A percentile compares a stretch with the other conserved stretches of the same genome.
Conservation (phyloP, 37 sponge, comb jelly and placozoan genomes). For the Chondrosia reniformis region DNA sequence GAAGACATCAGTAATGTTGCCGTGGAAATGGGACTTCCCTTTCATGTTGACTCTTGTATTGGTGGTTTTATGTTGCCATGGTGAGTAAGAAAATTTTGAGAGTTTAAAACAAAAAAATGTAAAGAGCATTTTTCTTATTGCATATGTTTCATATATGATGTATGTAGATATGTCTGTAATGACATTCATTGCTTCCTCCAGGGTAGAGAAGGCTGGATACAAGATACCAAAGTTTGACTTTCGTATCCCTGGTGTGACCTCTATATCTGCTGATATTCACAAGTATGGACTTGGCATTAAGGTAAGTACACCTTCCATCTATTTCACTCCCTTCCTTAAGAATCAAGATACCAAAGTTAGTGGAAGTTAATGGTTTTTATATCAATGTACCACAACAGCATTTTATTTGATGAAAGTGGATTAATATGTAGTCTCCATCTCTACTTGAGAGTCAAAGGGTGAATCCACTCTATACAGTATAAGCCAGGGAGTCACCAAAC, state of each 20-base stretch:
- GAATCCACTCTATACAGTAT: background rate
- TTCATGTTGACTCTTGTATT: conserved; percentile 92
- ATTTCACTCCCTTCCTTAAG: too few species aligned
- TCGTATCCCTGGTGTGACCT: conserved; percentile 73
- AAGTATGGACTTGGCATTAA: conserved; percentile 88
- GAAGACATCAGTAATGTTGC: conserved; percentile 54
- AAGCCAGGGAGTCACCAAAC: too few species aligned
- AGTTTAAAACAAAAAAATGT: too few species aligned
- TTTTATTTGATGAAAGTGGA: background rate
- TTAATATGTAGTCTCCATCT: background rate
- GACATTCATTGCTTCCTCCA: background rate
- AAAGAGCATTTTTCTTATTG: too few species aligned
- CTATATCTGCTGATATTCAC: conserved; percentile 90
- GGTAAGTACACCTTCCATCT: too few species aligned
- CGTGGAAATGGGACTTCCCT: conserved; percentile 45
- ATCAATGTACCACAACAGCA: too few species aligned
- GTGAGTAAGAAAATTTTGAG: too few species aligned
- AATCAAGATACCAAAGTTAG: too few species aligned
- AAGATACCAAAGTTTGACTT: conserved; percentile 77
- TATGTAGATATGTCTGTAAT: too few species aligned
- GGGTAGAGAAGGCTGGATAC: conserved; percentile 85
- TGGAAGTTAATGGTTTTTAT: too few species aligned
- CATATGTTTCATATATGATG: too few species aligned
- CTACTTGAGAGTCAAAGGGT: background rate
- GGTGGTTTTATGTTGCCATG: conserved; percentile 93